Evolutionary conservation across 2,888 invertebrate species (phyloP), one percentile per base, ranked within the genome.

Genomic region (Zootermopsis nevadensis): DNA sequence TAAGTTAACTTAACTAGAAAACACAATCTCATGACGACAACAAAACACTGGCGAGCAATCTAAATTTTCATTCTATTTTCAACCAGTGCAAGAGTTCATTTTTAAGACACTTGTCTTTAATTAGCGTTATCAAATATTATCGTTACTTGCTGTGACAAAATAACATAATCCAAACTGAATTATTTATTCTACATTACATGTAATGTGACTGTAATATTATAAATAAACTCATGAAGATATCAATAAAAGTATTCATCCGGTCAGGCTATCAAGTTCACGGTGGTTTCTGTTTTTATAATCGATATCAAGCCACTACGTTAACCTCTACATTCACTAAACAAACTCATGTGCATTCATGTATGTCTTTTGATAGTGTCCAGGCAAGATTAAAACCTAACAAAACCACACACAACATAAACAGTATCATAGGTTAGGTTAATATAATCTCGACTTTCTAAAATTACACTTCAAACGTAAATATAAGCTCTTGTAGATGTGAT

Each of bases 271-370:
- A 72, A 72, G 33, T 33, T 31, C 12, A 30, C 33, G 8, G 24
- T 72, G 7, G 72, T 22, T 33, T 4, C 33, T 4, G 72, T 33
- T 67, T 27, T 67, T 27, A 33, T 33, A 33, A 33, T 72, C 31
- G 27, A 2, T 72, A 33, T 72, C 33, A 33, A 33, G 72, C 8
- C 15, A 15, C 8, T 31, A 72, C 33, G 33, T 72, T 72, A 33
- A 33, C 30, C 72, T 72, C 15, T 22, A 27, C 27, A 69, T 69
- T 69, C 31, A 69, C 30, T 69, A 69, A 31, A 69, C 69, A 69
- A 31, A 69, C 19, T 7, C 69, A 69, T 69, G 69, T 69, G 69
- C 69, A 69, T 31, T 31, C 69, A 69, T 69, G 69, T 69, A 69
- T 69, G 72, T 72, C 72, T 33, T 33, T 72, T 24, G 72, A 72